Evolutionary conservation across 2,113 vertebrate species (phyloP).

Genomic region (Isurus oxyrinchus): DNA sequence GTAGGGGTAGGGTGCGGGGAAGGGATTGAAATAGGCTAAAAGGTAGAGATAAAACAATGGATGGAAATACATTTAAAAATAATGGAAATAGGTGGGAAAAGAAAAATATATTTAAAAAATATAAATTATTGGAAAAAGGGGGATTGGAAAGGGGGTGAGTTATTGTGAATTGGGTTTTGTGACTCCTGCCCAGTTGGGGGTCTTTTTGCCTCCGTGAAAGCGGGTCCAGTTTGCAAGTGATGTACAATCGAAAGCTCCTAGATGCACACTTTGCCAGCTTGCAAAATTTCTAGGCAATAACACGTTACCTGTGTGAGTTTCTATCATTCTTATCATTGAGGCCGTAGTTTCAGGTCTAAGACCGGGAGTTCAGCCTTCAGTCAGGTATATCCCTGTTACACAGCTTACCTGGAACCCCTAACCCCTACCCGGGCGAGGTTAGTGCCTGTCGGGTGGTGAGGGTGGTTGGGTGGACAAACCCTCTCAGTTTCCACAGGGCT

Average conservation of each 20-base stretch:
- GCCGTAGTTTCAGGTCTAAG: not conserved
- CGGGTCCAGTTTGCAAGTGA: not conserved
- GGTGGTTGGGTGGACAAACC: too few species aligned
- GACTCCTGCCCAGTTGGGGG: not conserved
- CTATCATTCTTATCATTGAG: not conserved
- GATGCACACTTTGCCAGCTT: not conserved
- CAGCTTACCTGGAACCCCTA: not conserved
- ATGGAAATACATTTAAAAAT: too few species aligned
- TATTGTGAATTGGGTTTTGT: not conserved
- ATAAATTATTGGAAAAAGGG: too few species aligned
- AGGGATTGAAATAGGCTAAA: too few species aligned
- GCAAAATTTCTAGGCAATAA: not conserved
- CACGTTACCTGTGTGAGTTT: not conserved
- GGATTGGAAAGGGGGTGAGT: not conserved
- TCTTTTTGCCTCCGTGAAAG: not conserved
- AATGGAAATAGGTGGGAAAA: too few species aligned
- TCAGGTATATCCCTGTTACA: not conserved
- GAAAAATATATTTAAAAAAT: too few species aligned
- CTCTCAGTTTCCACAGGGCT: not conserved
- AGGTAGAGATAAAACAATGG: too few species aligned
- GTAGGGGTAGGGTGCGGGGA: too few species aligned
- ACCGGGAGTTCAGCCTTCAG: not conserved
- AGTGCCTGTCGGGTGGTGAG: too few species aligned
- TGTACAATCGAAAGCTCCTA: not conserved
- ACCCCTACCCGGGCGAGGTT: not conserved